Base-by-base conservation (phyloP, 1,140 invertebrate species). In the Hermetia illucens region DNA sequence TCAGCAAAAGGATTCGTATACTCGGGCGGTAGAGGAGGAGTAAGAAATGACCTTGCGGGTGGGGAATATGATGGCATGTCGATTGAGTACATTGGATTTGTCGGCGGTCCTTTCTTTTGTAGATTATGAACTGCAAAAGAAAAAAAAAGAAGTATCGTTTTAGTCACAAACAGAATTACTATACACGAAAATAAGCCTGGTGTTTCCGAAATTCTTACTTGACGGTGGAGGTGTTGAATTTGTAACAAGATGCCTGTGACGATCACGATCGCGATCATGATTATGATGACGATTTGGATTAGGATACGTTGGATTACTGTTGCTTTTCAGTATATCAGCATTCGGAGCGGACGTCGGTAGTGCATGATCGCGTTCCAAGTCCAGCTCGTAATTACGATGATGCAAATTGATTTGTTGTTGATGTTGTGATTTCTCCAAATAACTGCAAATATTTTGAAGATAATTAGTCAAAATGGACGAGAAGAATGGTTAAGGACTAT, bases 1-100 rank as follows among this genome's bases (percentile, higher is more conserved):
- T 87, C 79, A 3, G 80, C 79, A 51, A 86, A 86, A 1, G 82
- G 82, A 61, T 84, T 81, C 13, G 73, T 66, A 49, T 79, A 82
- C 53, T 81, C 79, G 2, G 77, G 78, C 5, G 81, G 81, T 36
- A 84, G 49, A 0, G 81, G 80, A 1, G 83, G 82, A 0, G 81
- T 85, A 55, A 86, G 80, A 43, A 82, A 75, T 2, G 77, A 69
- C 40, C 82, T 60, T 15, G 75, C 76, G 3, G 82, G 81, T 9
- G 82, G 82, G 9, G 80, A 77, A 59, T 85, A 85, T n/a, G 78
- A 82, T 12, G 79, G 79, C 39, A 79, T 66, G 42, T 82, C 80
- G 3, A 63, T 68, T 16, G 51, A 46, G 44, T 66, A 65, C 51
- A 69, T 68, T 4, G 65, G 60, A 43, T 65, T 60, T 5, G 66